Evolutionary conservation across 2,113 vertebrate genomes (phyloP).

Genomic region (Gymnocephalus cernua): DNA sequence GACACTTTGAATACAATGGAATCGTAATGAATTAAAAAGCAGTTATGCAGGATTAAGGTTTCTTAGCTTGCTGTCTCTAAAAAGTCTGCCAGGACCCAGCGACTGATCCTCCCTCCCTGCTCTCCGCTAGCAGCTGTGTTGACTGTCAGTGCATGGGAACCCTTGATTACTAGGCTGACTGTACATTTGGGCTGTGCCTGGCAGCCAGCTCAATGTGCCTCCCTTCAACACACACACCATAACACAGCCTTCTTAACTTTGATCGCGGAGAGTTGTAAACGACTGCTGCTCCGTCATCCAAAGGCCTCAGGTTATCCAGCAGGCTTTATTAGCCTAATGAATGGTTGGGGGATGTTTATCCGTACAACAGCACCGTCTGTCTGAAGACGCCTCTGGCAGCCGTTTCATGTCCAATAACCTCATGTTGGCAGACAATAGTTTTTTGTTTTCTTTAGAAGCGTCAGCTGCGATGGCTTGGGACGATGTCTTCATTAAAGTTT

Average conservation of each 20-base stretch:
- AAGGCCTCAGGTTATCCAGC: slow-evolving; percentile 65
- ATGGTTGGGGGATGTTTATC: slow-evolving; percentile 82
- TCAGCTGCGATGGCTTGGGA: slow-evolving; percentile 57
- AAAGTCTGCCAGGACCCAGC: slow-evolving; percentile 32
- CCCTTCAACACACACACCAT: slow-evolving; percentile 22
- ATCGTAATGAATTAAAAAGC: no score
- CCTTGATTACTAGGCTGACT: slow-evolving; percentile 71
- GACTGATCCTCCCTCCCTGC: slow-evolving; percentile 31
- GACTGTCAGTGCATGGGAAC: slow-evolving; percentile 64
- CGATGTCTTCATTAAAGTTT: slow-evolving; percentile 66
- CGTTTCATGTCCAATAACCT: slow-evolving; percentile 50
- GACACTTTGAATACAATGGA: no score
- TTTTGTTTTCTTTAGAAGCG: slow-evolving; percentile 61
- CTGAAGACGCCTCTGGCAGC: slow-evolving; percentile 47
- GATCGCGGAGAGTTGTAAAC: slow-evolving; percentile 65
- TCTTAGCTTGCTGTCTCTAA: slow-evolving; percentile 40
- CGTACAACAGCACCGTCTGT: slow-evolving; percentile 26
- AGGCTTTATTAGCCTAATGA: slow-evolving; percentile 78
- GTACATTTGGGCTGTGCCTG: slow-evolving; percentile 51
- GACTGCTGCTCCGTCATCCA: slow-evolving; percentile 37
- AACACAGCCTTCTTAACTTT: slow-evolving; percentile 60
- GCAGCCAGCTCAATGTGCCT: slow-evolving; percentile 34
- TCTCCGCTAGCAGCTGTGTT: slow-evolving; percentile 74
- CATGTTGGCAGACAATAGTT: slow-evolving; percentile 29
- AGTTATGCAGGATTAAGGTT: slow-evolving; percentile 2